Conservation (phyloP, 2,113 vertebrate species). For the Lichenostomus cassidix region DNA sequence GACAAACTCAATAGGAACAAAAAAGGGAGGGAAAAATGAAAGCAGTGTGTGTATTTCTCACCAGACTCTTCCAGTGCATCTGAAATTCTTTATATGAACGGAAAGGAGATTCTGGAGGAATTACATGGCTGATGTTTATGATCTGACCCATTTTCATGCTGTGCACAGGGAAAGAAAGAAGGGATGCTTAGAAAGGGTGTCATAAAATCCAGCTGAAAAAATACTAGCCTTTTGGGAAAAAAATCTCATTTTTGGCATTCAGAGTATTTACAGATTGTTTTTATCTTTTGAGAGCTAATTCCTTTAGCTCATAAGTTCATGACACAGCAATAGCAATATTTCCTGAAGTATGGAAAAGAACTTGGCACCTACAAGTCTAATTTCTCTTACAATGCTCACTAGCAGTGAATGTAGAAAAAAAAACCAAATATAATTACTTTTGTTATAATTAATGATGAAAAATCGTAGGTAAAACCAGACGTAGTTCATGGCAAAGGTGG, state of each 20-base stretch:
- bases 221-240: neutral
- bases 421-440: neutral
- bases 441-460: neutral
- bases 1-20: neutral
- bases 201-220: neutral
- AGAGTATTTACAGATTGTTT: neutral
- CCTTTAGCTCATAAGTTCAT: neutral
- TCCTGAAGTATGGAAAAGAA: neutral
- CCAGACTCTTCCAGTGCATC: conserved; percentile 85
- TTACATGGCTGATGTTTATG: conserved; percentile 76
- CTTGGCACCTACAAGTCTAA: neutral
- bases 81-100: conserved; percentile 81
- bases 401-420: neutral
- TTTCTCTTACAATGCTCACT: neutral
- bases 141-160: conserved; percentile 95
- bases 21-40: neutral
- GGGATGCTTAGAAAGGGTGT: neutral
- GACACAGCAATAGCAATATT: neutral
- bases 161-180: neutral
- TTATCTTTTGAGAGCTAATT: neutral
- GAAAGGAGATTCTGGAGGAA: conserved; percentile 82
- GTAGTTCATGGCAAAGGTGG: neutral
- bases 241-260: neutral
- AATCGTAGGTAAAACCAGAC: neutral
- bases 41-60: conserved; percentile 42